Evolutionary conservation across 2,797 vertebrate genomes (phyloP).

Genomic region (Sebastiscus albofasciatus): DNA sequence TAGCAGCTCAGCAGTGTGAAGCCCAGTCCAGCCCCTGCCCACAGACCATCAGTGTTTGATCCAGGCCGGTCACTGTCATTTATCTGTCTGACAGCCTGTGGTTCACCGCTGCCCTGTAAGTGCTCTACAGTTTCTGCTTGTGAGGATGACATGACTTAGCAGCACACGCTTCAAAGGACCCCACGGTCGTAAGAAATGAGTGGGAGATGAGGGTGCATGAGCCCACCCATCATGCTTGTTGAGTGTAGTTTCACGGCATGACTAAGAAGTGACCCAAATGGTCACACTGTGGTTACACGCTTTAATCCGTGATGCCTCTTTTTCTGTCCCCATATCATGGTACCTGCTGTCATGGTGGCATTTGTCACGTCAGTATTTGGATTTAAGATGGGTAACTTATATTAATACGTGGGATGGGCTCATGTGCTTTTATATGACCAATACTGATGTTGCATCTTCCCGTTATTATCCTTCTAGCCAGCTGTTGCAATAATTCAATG

Average conservation of each 20-base stretch:
- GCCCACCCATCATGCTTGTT: neutral
- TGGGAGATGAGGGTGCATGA: neutral
- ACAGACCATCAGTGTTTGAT: conserved; percentile 12
- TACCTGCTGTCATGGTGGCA: neutral
- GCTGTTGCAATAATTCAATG: neutral
- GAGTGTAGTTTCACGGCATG: neutral
- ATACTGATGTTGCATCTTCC: neutral
- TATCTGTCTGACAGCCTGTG: conserved; percentile 23
- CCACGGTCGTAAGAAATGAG: neutral
- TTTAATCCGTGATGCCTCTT: neutral
- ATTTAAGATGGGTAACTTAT: neutral
- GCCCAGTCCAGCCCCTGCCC: neutral
- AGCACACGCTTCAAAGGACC: neutral
- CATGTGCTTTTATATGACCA: neutral
- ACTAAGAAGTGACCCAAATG: neutral
- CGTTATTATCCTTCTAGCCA: neutral
- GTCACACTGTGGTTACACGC: neutral
- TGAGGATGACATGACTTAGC: neutral
- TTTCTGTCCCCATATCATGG: neutral
- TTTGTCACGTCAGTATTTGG: neutral
- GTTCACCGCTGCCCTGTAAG: conserved; percentile 14
- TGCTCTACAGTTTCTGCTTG: neutral
- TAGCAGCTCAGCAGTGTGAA: neutral
- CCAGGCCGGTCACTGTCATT: conserved; percentile 2
- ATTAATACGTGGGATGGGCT: neutral